These are phyloP conservation scores for Polyommatus icarus DNA, from an alignment of 2,888 invertebrate genomes.

Conservation along the genomic window DNA sequence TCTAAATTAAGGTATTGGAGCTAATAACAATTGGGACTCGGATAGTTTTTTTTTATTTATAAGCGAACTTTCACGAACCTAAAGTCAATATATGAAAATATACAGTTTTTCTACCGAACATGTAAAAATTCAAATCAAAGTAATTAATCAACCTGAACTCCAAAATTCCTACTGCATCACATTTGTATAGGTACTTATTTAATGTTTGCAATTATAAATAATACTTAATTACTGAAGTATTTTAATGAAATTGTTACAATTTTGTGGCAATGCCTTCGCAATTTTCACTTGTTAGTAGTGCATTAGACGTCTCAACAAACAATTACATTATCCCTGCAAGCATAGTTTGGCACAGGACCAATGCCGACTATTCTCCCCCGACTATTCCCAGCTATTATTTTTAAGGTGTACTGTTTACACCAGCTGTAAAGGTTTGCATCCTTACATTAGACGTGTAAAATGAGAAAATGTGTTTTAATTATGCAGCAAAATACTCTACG, in stretches of 20 bases:
- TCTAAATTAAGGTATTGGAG: slow-evolving; percentile 16
- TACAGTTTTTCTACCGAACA: background rate
- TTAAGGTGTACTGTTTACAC: slow-evolving; percentile 45
- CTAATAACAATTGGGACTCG: background rate
- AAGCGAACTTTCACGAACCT: background rate
- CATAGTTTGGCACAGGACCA: slow-evolving; percentile 72
- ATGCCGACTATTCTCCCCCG: slow-evolving; percentile 56
- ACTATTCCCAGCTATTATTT: slow-evolving; percentile 66
- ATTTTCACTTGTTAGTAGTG: slow-evolving; percentile 34
- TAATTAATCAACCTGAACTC: background rate
- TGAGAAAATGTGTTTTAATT: slow-evolving; percentile 7
- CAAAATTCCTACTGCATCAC: too few relatives aligned
- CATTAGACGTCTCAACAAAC: slow-evolving; percentile 42
- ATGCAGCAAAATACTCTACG: background rate
- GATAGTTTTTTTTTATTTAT: background rate
- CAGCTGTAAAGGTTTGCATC: slow-evolving; percentile 23
- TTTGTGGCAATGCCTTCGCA: slow-evolving; percentile 18
- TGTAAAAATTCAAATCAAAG: background rate
- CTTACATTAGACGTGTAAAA: background rate
- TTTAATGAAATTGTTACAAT: slow-evolving; percentile 29
- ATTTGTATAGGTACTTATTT: too few relatives aligned
- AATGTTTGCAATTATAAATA: too few relatives aligned
- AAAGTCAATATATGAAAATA: background rate
- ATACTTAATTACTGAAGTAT: background rate
- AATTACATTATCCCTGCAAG: slow-evolving; percentile 58